Evolutionary conservation across 2,888 invertebrate genomes (phyloP), one percentile per base, ranked within the genome.

Genomic region (Noctua janthe): DNA sequence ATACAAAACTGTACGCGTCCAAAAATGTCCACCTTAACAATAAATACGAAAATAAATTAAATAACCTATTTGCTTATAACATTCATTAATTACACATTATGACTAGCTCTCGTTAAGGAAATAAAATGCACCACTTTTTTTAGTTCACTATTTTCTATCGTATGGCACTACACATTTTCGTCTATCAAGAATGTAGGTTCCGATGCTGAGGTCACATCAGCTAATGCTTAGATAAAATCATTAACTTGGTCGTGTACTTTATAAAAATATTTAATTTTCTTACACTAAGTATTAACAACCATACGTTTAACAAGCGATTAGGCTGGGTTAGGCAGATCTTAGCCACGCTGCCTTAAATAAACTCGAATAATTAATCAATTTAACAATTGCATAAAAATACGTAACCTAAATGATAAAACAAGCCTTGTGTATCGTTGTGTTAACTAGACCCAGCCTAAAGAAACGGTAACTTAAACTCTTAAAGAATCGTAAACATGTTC

Each of bases 231-330:
- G 83, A 90, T 91, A 91, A 90, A 94, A 94, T 92, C 91, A 91
- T 92, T 92, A 92, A 91, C 91, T 96, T 96, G 96, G 96, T 96
- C 96, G 92, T 91, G 90, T 86, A 92, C 81, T 85, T 93, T 96
- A 96, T 91, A 96, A 96, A 96, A 96, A 96, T 96, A 96, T 95
- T 89, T 89, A 91, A 92, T 92, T 93, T 92, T 90, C 94, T 95
- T 95, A 95, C 56, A 82, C 89, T 94, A 92, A 88, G 76, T 90
- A 90, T 91, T 89, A 94, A 92, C 91, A 94, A 92, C 91, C 91
- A 87, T 91, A 91, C 70, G 15, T 83, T 73, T 90, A 92, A 91
- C 91, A 93, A 92, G 92, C 92, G 80, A 54, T 85, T 86, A 87
- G 86, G 87, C 88, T 87, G 88, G 81, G 76, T 62, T 67, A 76